Base-by-base conservation (phyloP, 2,113 vertebrate species). In the Passer montanus region DNA sequence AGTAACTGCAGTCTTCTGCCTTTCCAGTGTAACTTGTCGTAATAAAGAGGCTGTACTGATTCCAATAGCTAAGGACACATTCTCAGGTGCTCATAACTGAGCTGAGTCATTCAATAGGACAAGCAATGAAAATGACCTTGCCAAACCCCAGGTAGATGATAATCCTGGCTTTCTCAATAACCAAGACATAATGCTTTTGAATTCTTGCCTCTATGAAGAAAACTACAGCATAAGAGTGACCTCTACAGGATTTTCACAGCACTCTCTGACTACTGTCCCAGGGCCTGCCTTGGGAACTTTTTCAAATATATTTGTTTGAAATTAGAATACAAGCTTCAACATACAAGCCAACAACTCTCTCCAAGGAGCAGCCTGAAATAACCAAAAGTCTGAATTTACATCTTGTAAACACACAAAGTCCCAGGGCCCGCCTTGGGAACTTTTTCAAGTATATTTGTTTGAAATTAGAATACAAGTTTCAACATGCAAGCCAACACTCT, bases 201-300 rank as follows among this genome's bases (percentile, higher is more conserved):
- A 41, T 5, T 6, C 19, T 0, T 39, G 20, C 16, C 24, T 30
- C 55, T 11, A 1, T 2, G 10, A 26, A 35, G 15, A 53, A 59
- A 96, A 74, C 28, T 13, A 10, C 2, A n/a, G 77, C 14, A 2
- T 33, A 66, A 72, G 37, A 92, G 87, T 90, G 97, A 94, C 96
- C 94, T 87, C 97, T 97, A 14, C 81, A 94, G 97, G 95, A 91
- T 88, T 50, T 66, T 22, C 17, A 15, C 24, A 56, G 68, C 5
- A 24, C 30, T 70, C 28, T 0, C 0, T 3, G 20, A 41, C 31
- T 41, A 13, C 39, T 37, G 21, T 12, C 16, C 13, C 43, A 28
- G 19, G 10, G 15, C 64, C 12, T 16, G 21, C 10, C 20, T 22
- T 39, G 27, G 43, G 33, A 87, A 70, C 8, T 18, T 37, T 52